Base-by-base conservation (phyloP, 2,113 vertebrate species). In the Ammodramus savannarum region DNA sequence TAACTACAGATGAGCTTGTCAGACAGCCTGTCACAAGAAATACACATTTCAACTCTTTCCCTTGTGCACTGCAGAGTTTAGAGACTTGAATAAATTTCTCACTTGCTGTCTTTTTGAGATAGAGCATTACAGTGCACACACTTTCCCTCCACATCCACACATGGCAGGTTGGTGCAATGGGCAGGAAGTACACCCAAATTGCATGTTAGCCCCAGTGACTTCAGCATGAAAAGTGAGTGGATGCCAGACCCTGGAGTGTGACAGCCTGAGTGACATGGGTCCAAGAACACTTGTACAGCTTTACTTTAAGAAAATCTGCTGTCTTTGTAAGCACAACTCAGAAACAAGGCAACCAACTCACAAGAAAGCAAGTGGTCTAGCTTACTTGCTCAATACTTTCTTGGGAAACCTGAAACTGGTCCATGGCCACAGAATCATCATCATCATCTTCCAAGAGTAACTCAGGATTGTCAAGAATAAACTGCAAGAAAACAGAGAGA, bases 301-400 rank as follows among this genome's bases (percentile, higher is more conserved):
- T 82, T 85, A 12, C 62, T 72, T 36, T 39, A 68, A 9, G 19
- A 79, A 65, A 36, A 76, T 49, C 18, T 26, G 26, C 11, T 16
- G 19, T 20, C 11, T 81, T 32, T 43, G 36, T 57, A 79, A 77
- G 54, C 8, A 3, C 18, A 75, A 38, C 34, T 91, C 32, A 79
- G 57, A 85, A 91, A 65, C 38, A 85, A 49, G 74, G 57, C 29
- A 77, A 63, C 6, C 5, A 44, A 38, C 27, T 58, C 87, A 32
- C 55, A 62, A 85, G 46, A 36, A 93, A 79, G 13, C 20, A 82
- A 87, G 23, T 17, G 4, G 26, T 52, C 16, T 66, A 21, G 90
- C 98, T 97, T 74, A 98, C 98, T 48, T 97, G 97, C 62, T 98
- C 96, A 26, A 98, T 85, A 36, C 85, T 97, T 89, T 98, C 97